These are phyloP conservation scores for Trachelipus rathkii DNA, from an alignment of 1,140 invertebrate species.

Conservation along the genomic window DNA sequence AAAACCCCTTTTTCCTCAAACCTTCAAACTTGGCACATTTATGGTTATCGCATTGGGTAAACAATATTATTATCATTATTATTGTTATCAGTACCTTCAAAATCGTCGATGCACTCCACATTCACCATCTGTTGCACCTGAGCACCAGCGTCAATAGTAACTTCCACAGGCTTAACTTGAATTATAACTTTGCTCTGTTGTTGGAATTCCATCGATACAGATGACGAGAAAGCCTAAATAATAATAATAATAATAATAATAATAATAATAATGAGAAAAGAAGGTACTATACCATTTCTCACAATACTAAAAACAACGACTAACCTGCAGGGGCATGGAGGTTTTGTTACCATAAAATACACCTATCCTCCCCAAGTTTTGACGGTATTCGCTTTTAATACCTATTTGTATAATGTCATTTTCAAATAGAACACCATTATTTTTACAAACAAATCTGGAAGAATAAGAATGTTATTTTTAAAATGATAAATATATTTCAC, in stretches of 20 bases:
- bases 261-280: too few relatives aligned
- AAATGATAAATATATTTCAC: too few relatives aligned
- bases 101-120: conserved; percentile 59
- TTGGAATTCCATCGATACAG: conserved; percentile 66
- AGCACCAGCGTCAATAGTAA: conserved; percentile 88
- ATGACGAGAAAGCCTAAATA: conserved; percentile 61
- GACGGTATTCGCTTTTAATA: conserved; percentile 96
- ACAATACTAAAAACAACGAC: background rate
- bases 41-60: too few relatives aligned
- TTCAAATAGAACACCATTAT: conserved; percentile 96
- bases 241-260: background rate
- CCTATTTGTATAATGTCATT: conserved; percentile 98
- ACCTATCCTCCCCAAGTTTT: conserved; percentile 90
- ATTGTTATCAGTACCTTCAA: conserved; percentile 35
- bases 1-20: too few relatives aligned
- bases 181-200: conserved; percentile 66
- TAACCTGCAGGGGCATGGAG: conserved; percentile 65
- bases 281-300: too few relatives aligned
- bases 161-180: conserved; percentile 90
- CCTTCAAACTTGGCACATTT: too few relatives aligned
- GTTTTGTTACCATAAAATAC: conserved; percentile 99
- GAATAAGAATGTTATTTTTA: too few relatives aligned
- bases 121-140: conserved; percentile 97
- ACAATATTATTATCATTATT: too few relatives aligned
- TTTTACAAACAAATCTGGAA: conserved; percentile 88